Percentiles rank a stretch among this genome's conserved stretches.
Evolutionary conservation across 2,113 vertebrate genomes (phyloP).

Genomic region (Cairina moschata): DNA sequence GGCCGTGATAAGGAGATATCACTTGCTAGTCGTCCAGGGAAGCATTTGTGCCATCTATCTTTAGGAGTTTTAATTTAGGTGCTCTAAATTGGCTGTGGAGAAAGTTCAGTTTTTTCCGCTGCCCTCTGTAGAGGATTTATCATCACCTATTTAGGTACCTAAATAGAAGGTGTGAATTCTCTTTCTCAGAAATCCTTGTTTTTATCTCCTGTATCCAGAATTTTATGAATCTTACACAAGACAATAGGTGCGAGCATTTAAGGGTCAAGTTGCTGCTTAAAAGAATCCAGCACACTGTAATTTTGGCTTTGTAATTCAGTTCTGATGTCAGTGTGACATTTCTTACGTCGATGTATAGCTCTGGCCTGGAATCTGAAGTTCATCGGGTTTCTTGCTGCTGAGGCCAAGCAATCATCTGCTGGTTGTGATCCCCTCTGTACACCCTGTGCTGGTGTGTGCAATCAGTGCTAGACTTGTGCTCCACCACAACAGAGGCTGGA

Average conservation of each 20-base stretch:
- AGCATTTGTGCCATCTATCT: not conserved
- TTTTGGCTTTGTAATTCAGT: not conserved
- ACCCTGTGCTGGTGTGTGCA: not conserved
- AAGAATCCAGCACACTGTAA: not conserved
- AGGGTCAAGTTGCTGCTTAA: not conserved
- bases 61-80: conserved; percentile 18
- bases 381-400: not conserved
- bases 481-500: not conserved
- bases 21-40: not conserved
- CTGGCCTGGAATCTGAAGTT: not conserved
- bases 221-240: not conserved
- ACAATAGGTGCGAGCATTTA: not conserved
- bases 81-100: not conserved
- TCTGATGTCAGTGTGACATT: not conserved
- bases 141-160: not conserved
- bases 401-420: not conserved
- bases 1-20: not conserved
- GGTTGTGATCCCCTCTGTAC: not conserved
- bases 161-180: not conserved
- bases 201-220: not conserved
- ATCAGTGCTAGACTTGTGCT: not conserved
- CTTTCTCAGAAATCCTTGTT: not conserved
- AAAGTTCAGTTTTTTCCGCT: not conserved
- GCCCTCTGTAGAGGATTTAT: not conserved
- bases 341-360: not conserved